Percentiles rank a stretch among this genome's conserved stretches.
phyloP scores from a whole-genome alignment of 2,888 invertebrate species.

The Elmis aenea region DNA sequence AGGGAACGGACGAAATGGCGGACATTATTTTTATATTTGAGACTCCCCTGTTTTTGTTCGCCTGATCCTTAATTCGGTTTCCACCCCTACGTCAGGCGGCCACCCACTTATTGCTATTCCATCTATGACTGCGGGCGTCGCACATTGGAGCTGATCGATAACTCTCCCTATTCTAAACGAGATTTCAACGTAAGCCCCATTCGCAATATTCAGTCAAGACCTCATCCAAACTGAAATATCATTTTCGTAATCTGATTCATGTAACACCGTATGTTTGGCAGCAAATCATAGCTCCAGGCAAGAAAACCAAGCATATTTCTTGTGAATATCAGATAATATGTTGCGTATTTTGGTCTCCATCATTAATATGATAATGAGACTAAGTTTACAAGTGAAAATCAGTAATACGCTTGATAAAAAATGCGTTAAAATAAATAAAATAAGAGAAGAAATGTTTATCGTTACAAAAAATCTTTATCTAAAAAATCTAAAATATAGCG shows the following conservation, averaged over 20 bases:
- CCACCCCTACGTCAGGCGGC: constrained; percentile 35
- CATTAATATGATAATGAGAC: no score
- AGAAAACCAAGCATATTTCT: no score
- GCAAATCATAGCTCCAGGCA: no score
- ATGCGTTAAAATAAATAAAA: no score
- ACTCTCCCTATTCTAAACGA: constrained; percentile 39
- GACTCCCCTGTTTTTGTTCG: constrained; percentile 43
- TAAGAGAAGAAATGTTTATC: no score
- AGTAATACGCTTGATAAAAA: no score
- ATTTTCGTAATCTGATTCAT: constrained; percentile 33
- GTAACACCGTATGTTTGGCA: constrained; percentile 24
- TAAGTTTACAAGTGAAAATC: no score
- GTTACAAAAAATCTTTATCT: no score
- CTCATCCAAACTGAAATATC: constrained; percentile 29
- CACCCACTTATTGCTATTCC: constrained; percentile 46
- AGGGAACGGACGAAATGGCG: constrained; percentile 26
- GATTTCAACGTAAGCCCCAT: constrained; percentile 37
- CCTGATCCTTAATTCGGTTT: constrained; percentile 45
- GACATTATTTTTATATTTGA: constrained; percentile 42
- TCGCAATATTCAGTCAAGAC: constrained; percentile 27
- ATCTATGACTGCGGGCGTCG: constrained; percentile 44
- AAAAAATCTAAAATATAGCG: no score
- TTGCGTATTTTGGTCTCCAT: no score
- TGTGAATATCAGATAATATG: no score
- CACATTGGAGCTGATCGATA: constrained; percentile 40